Evolutionary conservation across 1,140 invertebrate genomes (phyloP).

Genomic region (Pseudoatta argentina): DNA sequence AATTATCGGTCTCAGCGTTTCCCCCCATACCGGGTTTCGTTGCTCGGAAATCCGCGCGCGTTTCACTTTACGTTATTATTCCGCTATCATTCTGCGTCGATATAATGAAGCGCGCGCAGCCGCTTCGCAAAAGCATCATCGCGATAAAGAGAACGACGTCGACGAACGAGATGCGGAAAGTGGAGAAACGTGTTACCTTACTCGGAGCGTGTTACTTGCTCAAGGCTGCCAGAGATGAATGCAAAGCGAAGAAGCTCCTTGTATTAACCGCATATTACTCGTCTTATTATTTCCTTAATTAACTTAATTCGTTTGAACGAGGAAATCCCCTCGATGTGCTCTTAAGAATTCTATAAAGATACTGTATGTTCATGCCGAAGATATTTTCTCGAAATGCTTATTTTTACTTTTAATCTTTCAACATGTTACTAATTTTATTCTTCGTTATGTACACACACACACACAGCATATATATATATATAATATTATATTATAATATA

Average conservation of each 20-base stretch:
- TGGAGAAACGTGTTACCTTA: slow-evolving; percentile 17
- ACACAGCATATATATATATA: not conserved
- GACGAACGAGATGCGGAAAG: slow-evolving; percentile 14
- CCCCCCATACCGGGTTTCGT: not conserved
- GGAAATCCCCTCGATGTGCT: not conserved
- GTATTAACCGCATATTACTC: slow-evolving; percentile 44
- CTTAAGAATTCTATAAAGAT: slow-evolving; percentile 1
- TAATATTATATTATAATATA: not conserved
- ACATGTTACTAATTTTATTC: not conserved
- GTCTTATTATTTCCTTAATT: slow-evolving; percentile 61
- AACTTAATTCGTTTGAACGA: slow-evolving; percentile 58
- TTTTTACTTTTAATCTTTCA: slow-evolving; percentile 14
- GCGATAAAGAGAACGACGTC: slow-evolving; percentile 49
- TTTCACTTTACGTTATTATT: slow-evolving; percentile 66
- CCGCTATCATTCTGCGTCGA: slow-evolving; percentile 45
- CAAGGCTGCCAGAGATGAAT: slow-evolving; percentile 45
- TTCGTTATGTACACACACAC: too few species aligned
- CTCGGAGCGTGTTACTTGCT: slow-evolving; percentile 18
- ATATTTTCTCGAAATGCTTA: not conserved
- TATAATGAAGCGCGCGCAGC: slow-evolving; percentile 57
- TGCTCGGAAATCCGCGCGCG: slow-evolving; percentile 56
- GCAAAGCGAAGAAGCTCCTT: slow-evolving; percentile 3
- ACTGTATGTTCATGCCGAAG: not conserved
- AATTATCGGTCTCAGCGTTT: slow-evolving; percentile 77
- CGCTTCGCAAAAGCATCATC: slow-evolving; percentile 57